Percentiles rank a stretch among this genome's conserved stretches.
Evolutionary conservation across 2,888 invertebrate species (phyloP).

Genomic region (Cantharis rustica): DNA sequence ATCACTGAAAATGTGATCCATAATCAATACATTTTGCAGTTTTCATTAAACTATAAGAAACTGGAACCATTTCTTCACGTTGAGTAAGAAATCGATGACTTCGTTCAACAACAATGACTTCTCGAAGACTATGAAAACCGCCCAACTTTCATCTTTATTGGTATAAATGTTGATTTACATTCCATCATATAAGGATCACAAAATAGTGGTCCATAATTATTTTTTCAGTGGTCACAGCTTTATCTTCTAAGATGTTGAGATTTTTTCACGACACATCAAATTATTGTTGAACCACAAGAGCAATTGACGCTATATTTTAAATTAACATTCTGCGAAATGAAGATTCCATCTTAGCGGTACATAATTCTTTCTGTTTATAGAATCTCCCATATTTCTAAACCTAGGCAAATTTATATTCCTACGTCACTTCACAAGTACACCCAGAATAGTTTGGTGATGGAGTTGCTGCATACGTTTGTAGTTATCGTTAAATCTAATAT

Average conservation of each 20-base stretch:
- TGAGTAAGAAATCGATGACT: background rate
- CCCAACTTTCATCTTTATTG: too few species aligned
- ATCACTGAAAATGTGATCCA: background rate
- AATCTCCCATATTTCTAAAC: background rate
- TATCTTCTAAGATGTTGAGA: background rate
- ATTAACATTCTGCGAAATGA: background rate
- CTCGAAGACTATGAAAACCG: background rate
- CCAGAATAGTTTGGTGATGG: background rate
- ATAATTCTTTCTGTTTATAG: background rate
- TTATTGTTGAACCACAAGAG: background rate
- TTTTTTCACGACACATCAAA: background rate
- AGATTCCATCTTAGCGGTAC: background rate
- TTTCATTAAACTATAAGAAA: background rate
- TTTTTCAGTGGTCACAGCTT: background rate
- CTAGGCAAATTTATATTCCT: background rate
- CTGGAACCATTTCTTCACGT: background rate
- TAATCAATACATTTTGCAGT: background rate
- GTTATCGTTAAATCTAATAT: background rate
- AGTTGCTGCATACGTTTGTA: background rate
- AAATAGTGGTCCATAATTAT: background rate
- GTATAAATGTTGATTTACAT: too few species aligned
- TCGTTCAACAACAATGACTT: background rate
- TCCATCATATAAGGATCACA: background rate
- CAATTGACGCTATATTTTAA: background rate
- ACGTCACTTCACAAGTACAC: background rate